Base-by-base conservation (phyloP, 2,797 vertebrate species). In the Myotis findleyi region DNA sequence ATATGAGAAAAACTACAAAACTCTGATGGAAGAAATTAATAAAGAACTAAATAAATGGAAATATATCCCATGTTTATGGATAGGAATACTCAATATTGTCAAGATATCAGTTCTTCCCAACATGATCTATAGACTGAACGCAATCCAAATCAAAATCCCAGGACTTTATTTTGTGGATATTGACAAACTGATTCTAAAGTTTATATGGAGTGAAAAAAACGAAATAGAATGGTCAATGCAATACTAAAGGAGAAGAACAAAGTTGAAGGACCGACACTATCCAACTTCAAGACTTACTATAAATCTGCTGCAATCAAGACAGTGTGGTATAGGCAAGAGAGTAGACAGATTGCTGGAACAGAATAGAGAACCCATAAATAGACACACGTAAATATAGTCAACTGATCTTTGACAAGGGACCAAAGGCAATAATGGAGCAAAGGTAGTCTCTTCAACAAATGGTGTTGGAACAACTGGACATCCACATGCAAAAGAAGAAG, bases 351-450 rank as follows among this genome's bases (percentile, higher is more conserved):
- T 30, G 53, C 5, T 84, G 57, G 27, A 76, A 75, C 33, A n/a
- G 47, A 82, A 83, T 30, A 83, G 23, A 82, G 51, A 62, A 14
- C n/a, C 30, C 33, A 64, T n/a, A 25, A 84, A 44, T 55, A 51
- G 27, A 76, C 57, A 16, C 14, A 84, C 13, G 55, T 41, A 81
- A 81, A 47, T 47, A 51, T 41, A 38, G 4, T 83, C 17, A 36
- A 59, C 3, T 71, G 30, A 47, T 57, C 69, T 83, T 83, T 73
- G n/a, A 73, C 9, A n/a, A 83, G 16, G 8, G 25, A 64, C 7
- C n/a, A 83, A 68, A 82, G 38, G 49, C 38, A 89, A 72, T 57
- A 89, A 76, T 68, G 69, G 30, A 88, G 12, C 38, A 88, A 88
- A 76, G 23, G 38, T 36, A 68, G 10, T 59, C 14, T 89, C 72